These are phyloP conservation scores for Tachina lurida DNA, from an alignment of 2,888 invertebrate genomes.

Conservation along the genomic window DNA sequence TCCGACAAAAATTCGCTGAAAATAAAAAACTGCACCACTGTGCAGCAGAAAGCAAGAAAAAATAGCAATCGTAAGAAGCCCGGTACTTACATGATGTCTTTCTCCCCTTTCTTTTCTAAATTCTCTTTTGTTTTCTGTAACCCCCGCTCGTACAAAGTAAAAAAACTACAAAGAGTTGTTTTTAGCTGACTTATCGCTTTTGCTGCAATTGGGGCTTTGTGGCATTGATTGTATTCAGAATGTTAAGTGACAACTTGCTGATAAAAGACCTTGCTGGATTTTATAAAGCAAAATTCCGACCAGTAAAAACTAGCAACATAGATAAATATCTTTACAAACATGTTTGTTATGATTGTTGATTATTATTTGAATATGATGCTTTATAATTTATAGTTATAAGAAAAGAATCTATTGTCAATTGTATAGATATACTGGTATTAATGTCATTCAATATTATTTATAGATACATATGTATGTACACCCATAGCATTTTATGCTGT, in stretches of 20 bases:
- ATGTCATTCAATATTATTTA: neutral
- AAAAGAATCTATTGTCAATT: neutral
- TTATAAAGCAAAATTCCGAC: neutral
- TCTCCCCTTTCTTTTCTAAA: no score
- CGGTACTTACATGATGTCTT: no score
- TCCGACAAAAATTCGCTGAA: no score
- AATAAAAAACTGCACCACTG: no score
- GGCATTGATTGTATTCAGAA: neutral
- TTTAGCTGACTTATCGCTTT: no score
- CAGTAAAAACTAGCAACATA: constrained; percentile 3
- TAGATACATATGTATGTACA: no score
- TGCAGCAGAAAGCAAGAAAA: no score
- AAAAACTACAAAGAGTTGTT: no score
- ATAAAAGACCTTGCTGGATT: constrained; percentile 8
- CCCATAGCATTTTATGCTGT: neutral
- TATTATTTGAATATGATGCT: constrained; percentile 20
- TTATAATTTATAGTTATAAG: constrained; percentile 22
- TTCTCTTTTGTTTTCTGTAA: no score
- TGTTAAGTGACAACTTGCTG: constrained; percentile 6
- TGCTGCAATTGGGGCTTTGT: neutral
- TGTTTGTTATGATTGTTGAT: neutral
- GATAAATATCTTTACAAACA: neutral
- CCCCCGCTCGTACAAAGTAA: no score
- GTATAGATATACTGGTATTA: neutral
- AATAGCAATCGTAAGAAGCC: no score